Conservation (phyloP, 2,888 invertebrate species). For the Physocephala rufipes region DNA sequence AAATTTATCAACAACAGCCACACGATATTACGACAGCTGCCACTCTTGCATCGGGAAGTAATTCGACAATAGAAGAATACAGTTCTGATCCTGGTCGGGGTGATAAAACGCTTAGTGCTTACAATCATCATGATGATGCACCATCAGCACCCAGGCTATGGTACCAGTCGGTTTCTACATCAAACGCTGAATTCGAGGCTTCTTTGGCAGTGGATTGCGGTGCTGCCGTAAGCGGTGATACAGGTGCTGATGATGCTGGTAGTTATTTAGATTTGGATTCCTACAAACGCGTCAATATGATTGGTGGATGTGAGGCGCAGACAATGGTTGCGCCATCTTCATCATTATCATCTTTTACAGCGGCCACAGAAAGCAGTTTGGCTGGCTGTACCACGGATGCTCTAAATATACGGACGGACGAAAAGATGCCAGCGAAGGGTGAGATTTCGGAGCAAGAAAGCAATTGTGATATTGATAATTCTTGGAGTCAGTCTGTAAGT, state of each 20-base stretch:
- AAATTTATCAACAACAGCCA: conserved; percentile 45
- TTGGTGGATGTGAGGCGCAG: conserved; percentile 36
- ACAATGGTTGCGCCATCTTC: conserved; percentile 46
- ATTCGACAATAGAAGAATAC: conserved; percentile 45
- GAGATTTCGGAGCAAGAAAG: conserved; percentile 89
- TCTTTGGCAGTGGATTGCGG: conserved; percentile 56
- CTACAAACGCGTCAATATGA: conserved; percentile 55
- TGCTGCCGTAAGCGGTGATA: conserved; percentile 56
- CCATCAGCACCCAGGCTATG: conserved; percentile 37
- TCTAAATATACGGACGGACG: conserved; percentile 83
- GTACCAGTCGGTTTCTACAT: conserved; percentile 43
- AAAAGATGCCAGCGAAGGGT: conserved; percentile 86
- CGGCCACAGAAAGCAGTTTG: conserved; percentile 63
- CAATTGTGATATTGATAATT: conserved; percentile 79
- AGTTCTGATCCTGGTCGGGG: conserved; percentile 33
- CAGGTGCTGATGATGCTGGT: conserved; percentile 48
- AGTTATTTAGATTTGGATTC: conserved; percentile 65
- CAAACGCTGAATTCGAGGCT: conserved; percentile 56
- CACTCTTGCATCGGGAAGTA: conserved; percentile 56
- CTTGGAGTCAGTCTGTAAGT: conserved; percentile 76
- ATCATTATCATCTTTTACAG: conserved; percentile 57
- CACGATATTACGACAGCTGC: conserved; percentile 58
- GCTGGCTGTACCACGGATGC: conserved; percentile 60
- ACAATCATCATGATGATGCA: conserved; percentile 36
- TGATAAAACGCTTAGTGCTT: conserved; percentile 42